Evolutionary conservation across 2,888 invertebrate genomes (phyloP).

Genomic region (Synergus gifuensis): DNA sequence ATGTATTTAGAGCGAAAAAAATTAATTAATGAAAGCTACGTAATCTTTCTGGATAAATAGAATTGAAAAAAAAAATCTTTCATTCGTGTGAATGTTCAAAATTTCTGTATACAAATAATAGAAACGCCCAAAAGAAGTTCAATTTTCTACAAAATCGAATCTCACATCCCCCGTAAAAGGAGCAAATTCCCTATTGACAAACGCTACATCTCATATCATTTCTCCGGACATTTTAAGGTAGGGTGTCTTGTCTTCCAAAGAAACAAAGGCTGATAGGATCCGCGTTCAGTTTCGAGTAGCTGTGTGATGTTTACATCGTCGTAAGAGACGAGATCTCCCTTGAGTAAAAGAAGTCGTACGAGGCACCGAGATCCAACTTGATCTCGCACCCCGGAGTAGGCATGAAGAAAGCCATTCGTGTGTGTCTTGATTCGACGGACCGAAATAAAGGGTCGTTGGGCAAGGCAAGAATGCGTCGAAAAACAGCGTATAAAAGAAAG

Average conservation of each 20-base stretch:
- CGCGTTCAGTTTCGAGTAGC: conserved; percentile 24
- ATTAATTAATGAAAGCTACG: too few relatives aligned
- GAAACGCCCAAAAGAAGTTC: too few relatives aligned
- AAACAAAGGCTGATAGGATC: conserved; percentile 35
- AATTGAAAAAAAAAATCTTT: neutral
- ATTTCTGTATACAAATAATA: too few relatives aligned
- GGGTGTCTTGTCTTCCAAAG: conserved; percentile 24
- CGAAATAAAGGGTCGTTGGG: conserved; percentile 16
- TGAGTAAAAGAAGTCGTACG: conserved; percentile 7
- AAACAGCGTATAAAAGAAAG: conserved; percentile 18
- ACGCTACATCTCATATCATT: conserved; percentile 23
- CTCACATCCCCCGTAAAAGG: neutral
- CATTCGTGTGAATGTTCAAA: too few relatives aligned
- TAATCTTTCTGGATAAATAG: too few relatives aligned
- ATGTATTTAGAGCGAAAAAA: too few relatives aligned
- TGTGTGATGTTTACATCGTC: conserved; percentile 37
- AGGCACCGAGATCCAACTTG: conserved; percentile 23
- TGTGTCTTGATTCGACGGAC: conserved; percentile 14
- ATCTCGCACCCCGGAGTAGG: neutral
- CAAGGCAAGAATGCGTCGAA: conserved; percentile 9
- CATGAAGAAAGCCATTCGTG: conserved; percentile 15
- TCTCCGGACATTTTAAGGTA: conserved; percentile 11
- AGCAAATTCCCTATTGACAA: conserved; percentile 26
- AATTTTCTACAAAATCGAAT: conserved; percentile 25
- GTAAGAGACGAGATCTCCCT: conserved; percentile 30